Conservation (phyloP, 2,888 invertebrate genomes). For the Omphaloscelis lunosa region DNA sequence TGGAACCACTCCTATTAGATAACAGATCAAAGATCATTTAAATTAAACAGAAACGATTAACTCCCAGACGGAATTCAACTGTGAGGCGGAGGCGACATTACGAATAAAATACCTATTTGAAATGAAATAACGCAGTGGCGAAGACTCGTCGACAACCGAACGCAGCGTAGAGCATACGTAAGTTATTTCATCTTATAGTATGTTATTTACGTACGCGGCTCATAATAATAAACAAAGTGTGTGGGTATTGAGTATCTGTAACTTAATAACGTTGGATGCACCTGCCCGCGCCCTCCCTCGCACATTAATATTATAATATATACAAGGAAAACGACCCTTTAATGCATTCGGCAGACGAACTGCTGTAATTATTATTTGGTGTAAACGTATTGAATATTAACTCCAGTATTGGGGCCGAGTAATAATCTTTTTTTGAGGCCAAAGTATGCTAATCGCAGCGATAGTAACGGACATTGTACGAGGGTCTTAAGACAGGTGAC, state of each 20-base stretch:
- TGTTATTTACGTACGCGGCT: conserved; percentile 77
- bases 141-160: conserved; percentile 61
- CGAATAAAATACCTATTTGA: conserved; percentile 67
- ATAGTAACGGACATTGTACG: conserved; percentile 77
- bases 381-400: conserved; percentile 89
- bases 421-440: conserved; percentile 83
- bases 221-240: conserved; percentile 81
- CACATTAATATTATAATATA: conserved; percentile 86
- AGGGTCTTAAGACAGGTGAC: conserved; percentile 82
- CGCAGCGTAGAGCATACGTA: conserved; percentile 51
- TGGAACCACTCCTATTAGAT: conserved; percentile 86
- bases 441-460: conserved; percentile 84
- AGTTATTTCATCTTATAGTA: conserved; percentile 74
- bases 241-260: conserved; percentile 82
- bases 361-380: conserved; percentile 88
- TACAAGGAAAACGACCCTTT: conserved; percentile 83
- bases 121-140: conserved; percentile 51
- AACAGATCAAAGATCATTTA: conserved; percentile 85
- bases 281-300: conserved; percentile 81
- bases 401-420: conserved; percentile 80
- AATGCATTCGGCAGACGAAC: conserved; percentile 85
- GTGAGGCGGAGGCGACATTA: conserved; percentile 54
- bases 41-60: conserved; percentile 83
- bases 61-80: conserved; percentile 68
- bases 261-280: conserved; percentile 84